Conservation (phyloP, 2,797 vertebrate species). For the Gobionotothen gibberifrons region DNA sequence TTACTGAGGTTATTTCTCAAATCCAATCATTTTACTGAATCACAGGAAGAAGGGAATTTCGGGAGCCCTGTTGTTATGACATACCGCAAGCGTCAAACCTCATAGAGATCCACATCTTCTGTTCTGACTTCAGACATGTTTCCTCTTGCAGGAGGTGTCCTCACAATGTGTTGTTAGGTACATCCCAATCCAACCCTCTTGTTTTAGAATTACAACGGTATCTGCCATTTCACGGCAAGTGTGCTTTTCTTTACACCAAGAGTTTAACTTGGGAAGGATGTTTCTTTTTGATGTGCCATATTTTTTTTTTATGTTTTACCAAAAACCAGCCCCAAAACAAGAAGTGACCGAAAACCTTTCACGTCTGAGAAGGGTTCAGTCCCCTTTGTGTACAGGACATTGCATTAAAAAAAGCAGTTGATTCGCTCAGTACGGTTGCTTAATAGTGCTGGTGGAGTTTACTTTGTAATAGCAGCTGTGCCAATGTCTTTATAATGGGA, state of each 20-base stretch:
- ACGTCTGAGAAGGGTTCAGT: constrained; percentile 50
- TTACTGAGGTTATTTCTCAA: constrained; percentile 61
- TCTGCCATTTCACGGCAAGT: constrained; percentile 62
- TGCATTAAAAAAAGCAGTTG: constrained; percentile 68
- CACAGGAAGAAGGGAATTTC: constrained; percentile 36
- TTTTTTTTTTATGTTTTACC: constrained; percentile 68
- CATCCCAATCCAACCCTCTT: constrained; percentile 29
- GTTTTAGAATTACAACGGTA: constrained; percentile 42
- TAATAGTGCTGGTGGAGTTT: constrained; percentile 80
- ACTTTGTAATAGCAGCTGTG: constrained; percentile 79
- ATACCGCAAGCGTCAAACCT: constrained; percentile 52
- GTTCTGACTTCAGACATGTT: constrained; percentile 53
- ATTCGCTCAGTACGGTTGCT: constrained; percentile 71
- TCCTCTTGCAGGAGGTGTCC: constrained; percentile 45
- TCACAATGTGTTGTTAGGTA: constrained; percentile 38
- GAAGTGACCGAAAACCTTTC: constrained; percentile 51
- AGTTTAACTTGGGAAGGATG: constrained; percentile 57
- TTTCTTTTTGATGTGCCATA: constrained; percentile 70
- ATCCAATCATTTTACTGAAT: constrained; percentile 47
- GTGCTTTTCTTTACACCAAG: constrained; percentile 60
- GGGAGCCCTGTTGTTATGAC: constrained; percentile 50
- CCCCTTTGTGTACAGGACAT: constrained; percentile 76
- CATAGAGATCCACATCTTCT: constrained; percentile 52
- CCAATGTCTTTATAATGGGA: constrained; percentile 79
- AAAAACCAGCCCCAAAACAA: constrained; percentile 51